Evolutionary conservation across 53 echinoderm and acorn worm genomes (phyloP), one percentile per base, ranked within the genome.

Genomic region (Holothuria leucospilota): DNA sequence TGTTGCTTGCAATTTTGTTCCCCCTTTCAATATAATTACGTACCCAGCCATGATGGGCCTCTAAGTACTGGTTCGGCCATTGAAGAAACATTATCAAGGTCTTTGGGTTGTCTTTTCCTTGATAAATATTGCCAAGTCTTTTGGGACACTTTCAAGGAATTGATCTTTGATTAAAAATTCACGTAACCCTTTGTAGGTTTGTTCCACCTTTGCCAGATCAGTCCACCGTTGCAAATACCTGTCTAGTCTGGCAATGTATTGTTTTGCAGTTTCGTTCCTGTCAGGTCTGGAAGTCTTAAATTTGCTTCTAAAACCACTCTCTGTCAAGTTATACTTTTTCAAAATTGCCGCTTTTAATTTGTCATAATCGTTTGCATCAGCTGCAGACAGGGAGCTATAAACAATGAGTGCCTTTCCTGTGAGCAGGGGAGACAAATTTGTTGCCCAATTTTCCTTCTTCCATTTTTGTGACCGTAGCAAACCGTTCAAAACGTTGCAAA

Each of bases 241-340:
- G 12, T 27, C 20, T 0, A 87, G 59, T 20, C 87, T 28, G 0
- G 68, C 65, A 20, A 81, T 29, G 34, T 63, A 87, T 20, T 80
- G 66, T 4, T 67, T 0, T 26, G 87, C 65, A 20, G 81, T 81
- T 18, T 67, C 87, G 23, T 81, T 51, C 18, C 0, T 26, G 10
- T 87, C 87, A 25, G 87, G 87, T 62, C 51, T 66, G 8, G 87
- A 8, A 40, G 52, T 29, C 29, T 42, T 81, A 27, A 87, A 81
- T 67, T 67, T 87, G n/a, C 65, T 81, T 12, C 81, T 23, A 68
- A 87, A 87, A 49, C 87, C 87, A 26, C 60, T 75, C 29, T 87
- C 81, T 5, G 66, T 87, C 61, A 80, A 60, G 3, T 34, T 34
- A 34, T 71, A 14, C 4, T 21, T 29, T 70, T 85, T 29, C 20